phyloP scores from a whole-genome alignment of 1,140 invertebrate species.

The Tyrophagus putrescentiae region DNA sequence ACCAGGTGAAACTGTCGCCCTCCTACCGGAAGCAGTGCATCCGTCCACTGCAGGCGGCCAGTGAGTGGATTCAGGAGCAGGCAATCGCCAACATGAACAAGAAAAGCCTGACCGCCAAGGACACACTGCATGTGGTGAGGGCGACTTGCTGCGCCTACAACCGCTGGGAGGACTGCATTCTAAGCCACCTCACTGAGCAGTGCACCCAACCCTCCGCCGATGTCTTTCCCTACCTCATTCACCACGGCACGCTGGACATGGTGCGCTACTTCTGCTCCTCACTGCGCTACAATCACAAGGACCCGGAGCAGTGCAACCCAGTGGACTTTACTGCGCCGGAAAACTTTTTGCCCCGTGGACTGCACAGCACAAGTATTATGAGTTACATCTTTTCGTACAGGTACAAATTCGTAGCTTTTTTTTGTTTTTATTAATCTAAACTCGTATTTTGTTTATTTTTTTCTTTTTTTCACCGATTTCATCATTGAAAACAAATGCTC shows the following conservation, averaged over 20 bases:
- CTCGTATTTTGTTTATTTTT: too few species aligned
- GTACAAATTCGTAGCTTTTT: too few species aligned
- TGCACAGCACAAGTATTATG: not conserved
- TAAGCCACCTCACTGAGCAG: not conserved
- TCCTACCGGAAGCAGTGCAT: not conserved
- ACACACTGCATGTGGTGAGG: too few species aligned
- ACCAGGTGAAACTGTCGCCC: not conserved
- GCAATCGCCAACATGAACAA: too few species aligned
- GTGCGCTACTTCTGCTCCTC: not conserved
- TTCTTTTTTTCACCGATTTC: too few species aligned
- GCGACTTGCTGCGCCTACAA: slow-evolving; percentile 10
- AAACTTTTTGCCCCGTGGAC: not conserved
- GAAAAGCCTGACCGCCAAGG: not conserved
- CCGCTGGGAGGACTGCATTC: slow-evolving; percentile 6
- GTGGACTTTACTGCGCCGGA: not conserved
- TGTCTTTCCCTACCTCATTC: not conserved
- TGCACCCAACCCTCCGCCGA: not conserved
- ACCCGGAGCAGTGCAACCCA: not conserved
- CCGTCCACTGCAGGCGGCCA: not conserved
- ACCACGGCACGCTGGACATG: not conserved
- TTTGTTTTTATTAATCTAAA: too few species aligned
- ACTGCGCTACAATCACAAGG: not conserved
- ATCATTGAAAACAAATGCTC: too few species aligned
- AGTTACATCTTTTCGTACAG: not conserved
- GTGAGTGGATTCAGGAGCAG: not conserved